phyloP scores from a whole-genome alignment of 2,888 invertebrate species.

The Doris montereyensis region DNA sequence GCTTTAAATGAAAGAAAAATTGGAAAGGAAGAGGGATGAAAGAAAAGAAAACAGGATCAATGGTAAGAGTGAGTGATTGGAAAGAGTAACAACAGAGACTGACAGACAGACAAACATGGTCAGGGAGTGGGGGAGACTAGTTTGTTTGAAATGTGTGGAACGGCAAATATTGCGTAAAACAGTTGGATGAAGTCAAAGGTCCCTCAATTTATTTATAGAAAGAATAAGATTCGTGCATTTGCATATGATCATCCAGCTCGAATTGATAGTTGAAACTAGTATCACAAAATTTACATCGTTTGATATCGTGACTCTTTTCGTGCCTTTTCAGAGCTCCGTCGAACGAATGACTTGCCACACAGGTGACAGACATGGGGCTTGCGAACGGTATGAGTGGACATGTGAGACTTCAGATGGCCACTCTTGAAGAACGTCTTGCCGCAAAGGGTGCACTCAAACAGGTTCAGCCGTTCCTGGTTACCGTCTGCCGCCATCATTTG shows the following conservation, averaged over 20 bases:
- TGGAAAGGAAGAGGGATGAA: no score
- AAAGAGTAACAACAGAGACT: no score
- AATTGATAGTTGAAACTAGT: constrained; percentile 34
- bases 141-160: no score
- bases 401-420: constrained; percentile 40
- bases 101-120: no score
- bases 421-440: constrained; percentile 42
- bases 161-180: no score
- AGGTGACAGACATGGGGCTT: constrained; percentile 36
- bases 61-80: no score
- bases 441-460: constrained; percentile 40
- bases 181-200: no score
- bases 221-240: constrained; percentile 38
- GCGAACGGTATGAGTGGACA: constrained; percentile 37
- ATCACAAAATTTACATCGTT: constrained; percentile 41
- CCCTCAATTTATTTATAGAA: constrained; percentile 25
- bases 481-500: constrained; percentile 25
- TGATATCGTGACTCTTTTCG: constrained; percentile 40
- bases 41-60: no score
- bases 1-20: no score
- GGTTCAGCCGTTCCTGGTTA: constrained; percentile 26
- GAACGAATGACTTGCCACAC: constrained; percentile 38
- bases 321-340: constrained; percentile 37
- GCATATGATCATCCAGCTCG: constrained; percentile 39
- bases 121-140: no score